These are phyloP conservation scores for Drosophila carrolli DNA, from an alignment of 1,140 invertebrate genomes.

Conservation along the genomic window DNA sequence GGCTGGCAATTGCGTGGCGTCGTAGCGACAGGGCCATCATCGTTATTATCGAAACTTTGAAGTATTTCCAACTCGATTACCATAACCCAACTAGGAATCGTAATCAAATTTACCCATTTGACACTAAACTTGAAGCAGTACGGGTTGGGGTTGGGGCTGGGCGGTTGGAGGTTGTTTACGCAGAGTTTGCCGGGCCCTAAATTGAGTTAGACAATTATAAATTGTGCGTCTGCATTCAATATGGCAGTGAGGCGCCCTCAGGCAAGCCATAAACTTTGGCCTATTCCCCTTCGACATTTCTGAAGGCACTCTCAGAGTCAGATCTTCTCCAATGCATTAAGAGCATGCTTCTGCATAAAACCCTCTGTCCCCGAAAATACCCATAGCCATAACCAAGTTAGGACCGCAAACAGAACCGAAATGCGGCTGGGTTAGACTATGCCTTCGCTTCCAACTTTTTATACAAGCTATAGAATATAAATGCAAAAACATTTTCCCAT, in stretches of 20 bases:
- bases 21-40: constrained; percentile 18
- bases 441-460: background rate
- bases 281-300: constrained; percentile 4
- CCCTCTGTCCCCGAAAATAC: constrained; percentile 32
- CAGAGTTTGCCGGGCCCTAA: constrained; percentile 39
- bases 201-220: constrained; percentile 80
- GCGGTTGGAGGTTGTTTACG: constrained; percentile 17
- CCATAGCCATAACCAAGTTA: constrained; percentile 45
- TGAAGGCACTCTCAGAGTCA: background rate
- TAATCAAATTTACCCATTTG: constrained; percentile 79
- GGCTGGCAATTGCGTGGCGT: constrained; percentile 12
- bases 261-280: constrained; percentile 48
- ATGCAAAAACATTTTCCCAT: background rate
- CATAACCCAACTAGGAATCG: constrained; percentile 76
- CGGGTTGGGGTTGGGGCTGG: background rate
- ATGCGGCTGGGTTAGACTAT: constrained; percentile 17
- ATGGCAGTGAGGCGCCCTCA: constrained; percentile 30
- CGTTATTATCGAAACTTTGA: constrained; percentile 66
- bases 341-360: constrained; percentile 33
- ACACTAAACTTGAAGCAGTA: constrained; percentile 68
- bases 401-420: constrained; percentile 39
- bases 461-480: background rate
- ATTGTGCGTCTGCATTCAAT: constrained; percentile 59
- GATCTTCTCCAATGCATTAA: constrained; percentile 19
- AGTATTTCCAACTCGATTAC: constrained; percentile 80